Conservation (phyloP, 2,888 invertebrate species). For the Lithophane semibrunnea region DNA sequence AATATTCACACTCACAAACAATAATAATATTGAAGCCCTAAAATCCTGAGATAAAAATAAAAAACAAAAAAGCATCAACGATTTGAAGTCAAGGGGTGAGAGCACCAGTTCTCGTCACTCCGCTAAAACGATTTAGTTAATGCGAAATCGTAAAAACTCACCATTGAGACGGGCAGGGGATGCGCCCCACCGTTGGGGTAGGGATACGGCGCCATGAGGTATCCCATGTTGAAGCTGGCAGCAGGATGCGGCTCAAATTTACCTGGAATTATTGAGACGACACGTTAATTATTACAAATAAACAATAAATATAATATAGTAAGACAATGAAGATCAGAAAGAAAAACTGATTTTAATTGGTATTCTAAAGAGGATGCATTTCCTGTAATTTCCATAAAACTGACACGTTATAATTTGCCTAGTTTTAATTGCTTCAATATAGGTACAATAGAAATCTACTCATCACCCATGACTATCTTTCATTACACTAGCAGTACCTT, state of each 20-base stretch:
- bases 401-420: background rate
- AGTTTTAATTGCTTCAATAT: slow-evolving; percentile 6
- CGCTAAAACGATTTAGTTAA: slow-evolving; percentile 63
- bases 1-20: background rate
- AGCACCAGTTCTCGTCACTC: slow-evolving; percentile 50
- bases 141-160: slow-evolving; percentile 88
- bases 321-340: slow-evolving; percentile 6
- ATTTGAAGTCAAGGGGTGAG: slow-evolving; percentile 56
- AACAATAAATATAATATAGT: background rate
- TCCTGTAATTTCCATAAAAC: slow-evolving; percentile 17
- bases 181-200: slow-evolving; percentile 97
- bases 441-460: background rate
- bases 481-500: background rate
- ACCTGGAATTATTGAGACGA: slow-evolving; percentile 88
- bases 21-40: background rate
- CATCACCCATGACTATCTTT: slow-evolving; percentile 22
- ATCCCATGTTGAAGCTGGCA: slow-evolving; percentile 97
- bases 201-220: slow-evolving; percentile 97
- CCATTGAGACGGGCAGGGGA: slow-evolving; percentile 96
- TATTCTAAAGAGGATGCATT: slow-evolving; percentile 4
- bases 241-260: slow-evolving; percentile 95
- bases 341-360: background rate
- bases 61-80: slow-evolving; percentile 30
- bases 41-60: slow-evolving; percentile 1
- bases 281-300: background rate